Base-by-base conservation (phyloP, 2,113 vertebrate genomes). In the Otus sunia region DNA sequence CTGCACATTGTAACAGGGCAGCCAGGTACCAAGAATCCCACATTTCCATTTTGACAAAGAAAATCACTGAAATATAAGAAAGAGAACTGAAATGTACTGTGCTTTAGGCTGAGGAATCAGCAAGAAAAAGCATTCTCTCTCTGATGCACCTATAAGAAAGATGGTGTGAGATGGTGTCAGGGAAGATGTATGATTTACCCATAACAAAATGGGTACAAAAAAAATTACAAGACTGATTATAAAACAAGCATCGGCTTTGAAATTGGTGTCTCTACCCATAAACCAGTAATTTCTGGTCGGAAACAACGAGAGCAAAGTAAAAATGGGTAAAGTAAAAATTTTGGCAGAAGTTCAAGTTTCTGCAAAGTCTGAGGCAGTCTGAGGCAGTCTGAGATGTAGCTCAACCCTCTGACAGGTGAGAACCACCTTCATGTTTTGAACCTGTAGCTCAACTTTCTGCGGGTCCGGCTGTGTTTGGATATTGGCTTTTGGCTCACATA, bases 401-500 rank as follows among this genome's bases (percentile, higher is more conserved):
- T 84, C n/a, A 36, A 1, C 4, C 7, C 15, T 25, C 56, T 47
- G n/a, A 37, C 15, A 74, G 20, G 21, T 50, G 36, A 84, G 64
- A 93, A 43, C 16, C 36, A 64, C 22, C 36, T 80, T 67, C 3
- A 2, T 56, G 5, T 43, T 82, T 39, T 79, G 72, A 86, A 72
- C 23, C 36, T 3, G 1, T 22, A 86, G 22, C 39, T 88, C 66
- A 50, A 4, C 15, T 69, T 64, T 72, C 45, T 76, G 29, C 8
- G 16, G 23, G 27, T 37, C 26, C 2, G 4, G 27, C 49, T 60
- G 63, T 0, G 0, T 23, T 86, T 78, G 25, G 25, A 23, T 39
- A 12, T 29, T 18, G 21, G 73, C 27, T 39, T 71, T 71, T 34
- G 68, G 29, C 47, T 72, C 26, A 14, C 21, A 16, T 11, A 23